Evolutionary conservation across 2,797 vertebrate genomes (phyloP).

Genomic region (Bryconaethiops microstoma): DNA sequence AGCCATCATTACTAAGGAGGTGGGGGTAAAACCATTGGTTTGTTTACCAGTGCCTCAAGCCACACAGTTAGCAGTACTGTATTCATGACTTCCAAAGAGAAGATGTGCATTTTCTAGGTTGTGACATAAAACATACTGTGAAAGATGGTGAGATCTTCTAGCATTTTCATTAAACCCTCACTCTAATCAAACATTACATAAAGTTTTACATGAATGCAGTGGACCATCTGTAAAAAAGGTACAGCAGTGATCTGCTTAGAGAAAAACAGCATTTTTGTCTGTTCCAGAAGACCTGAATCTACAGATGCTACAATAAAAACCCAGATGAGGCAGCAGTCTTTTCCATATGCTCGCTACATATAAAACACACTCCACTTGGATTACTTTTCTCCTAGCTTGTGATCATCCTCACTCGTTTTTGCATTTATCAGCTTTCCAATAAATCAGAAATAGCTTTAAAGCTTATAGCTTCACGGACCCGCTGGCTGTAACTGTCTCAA

Average conservation of each 20-base stretch:
- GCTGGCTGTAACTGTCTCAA: constrained; percentile 64
- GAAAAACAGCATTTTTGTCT: constrained; percentile 48
- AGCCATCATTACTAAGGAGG: not conserved
- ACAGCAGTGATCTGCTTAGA: not conserved
- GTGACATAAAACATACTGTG: constrained; percentile 50
- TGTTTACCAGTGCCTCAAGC: constrained; percentile 28
- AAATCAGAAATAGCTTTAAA: constrained; percentile 59
- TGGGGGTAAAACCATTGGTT: not conserved
- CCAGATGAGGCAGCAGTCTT: constrained; percentile 53
- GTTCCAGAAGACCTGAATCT: constrained; percentile 56
- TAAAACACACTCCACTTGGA: constrained; percentile 32
- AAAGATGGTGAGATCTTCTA: constrained; percentile 27
- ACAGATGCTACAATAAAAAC: constrained; percentile 55
- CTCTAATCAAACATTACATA: not conserved
- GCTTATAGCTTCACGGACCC: constrained; percentile 21
- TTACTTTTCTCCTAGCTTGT: constrained; percentile 32
- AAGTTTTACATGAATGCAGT: not conserved
- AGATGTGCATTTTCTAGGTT: constrained; percentile 39
- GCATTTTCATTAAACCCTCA: constrained; percentile 1
- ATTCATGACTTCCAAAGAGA: no score
- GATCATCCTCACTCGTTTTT: constrained; percentile 42
- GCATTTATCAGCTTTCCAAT: constrained; percentile 53
- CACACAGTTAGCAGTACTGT: not conserved
- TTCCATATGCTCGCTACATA: constrained; percentile 52
- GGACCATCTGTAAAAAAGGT: not conserved